Conservation (phyloP, 2,113 vertebrate genomes). For the Apteryx mantelli region DNA sequence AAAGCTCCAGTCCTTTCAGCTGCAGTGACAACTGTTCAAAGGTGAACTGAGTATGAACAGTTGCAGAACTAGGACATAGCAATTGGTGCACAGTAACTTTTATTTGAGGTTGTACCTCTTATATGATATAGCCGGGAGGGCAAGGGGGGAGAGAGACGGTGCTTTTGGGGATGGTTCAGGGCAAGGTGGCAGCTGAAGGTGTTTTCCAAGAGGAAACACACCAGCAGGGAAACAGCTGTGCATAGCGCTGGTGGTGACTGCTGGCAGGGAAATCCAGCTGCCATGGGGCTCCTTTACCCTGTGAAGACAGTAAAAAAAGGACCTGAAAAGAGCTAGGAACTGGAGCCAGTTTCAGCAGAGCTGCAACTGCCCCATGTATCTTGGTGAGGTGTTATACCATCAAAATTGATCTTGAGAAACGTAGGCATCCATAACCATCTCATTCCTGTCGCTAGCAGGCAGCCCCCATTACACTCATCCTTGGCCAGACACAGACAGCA, state of each 20-base stretch:
- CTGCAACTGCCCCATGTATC: neutral
- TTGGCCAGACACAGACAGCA: neutral
- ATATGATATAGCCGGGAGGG: neutral
- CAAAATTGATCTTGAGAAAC: neutral
- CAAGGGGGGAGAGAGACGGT: neutral
- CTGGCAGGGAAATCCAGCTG: neutral
- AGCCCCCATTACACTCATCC: neutral
- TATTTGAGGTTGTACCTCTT: neutral
- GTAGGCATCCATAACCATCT: neutral
- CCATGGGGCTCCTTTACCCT: neutral
- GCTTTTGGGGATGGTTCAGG: neutral
- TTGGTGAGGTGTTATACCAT: neutral
- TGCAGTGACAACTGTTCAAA: neutral
- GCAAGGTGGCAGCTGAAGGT: neutral
- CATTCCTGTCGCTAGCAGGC: neutral
- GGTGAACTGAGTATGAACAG: rapidly evolving
- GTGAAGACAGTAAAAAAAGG: neutral
- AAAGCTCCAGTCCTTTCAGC: neutral
- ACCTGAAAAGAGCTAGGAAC: neutral
- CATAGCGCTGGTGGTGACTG: neutral
- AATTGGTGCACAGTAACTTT: neutral
- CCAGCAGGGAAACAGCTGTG: neutral
- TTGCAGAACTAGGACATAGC: neutral
- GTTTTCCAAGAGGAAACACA: neutral
- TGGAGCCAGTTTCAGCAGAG: neutral